Evolutionary conservation across 2,113 vertebrate species (phyloP), one percentile per base, ranked within the genome.

Genomic region (Etheostoma cragini): DNA sequence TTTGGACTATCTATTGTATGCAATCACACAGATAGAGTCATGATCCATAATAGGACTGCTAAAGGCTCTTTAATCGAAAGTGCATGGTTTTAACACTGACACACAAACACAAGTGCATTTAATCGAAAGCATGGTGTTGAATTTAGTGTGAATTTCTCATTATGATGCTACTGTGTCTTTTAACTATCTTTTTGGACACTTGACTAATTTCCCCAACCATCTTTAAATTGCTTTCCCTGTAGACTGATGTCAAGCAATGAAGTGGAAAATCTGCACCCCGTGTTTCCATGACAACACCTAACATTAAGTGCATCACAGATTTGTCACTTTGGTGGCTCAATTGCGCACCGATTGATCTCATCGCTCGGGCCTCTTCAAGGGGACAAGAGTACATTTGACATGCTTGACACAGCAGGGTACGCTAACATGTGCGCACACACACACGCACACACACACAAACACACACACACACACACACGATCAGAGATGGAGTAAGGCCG

Each of bases 211-310:
- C 8, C 17, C 66, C 53, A 24, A 46, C 57, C 65, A 69, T 64
- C 53, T 78, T 88, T 76, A 72, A 85, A 57, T 70, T 82, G 58
- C 72, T 50, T 84, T 16, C 64, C 76, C 87, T 74, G 64, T 21
- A 58, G 81, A 83, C 68, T 77, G 66, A 83, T 60, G 53, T 61
- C 50, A 75, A 13, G 53, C 81, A 83, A 84, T 76, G 84, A 87
- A 89, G 87, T 70, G 75, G 85, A 89, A 90, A 88, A 93, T 91
- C 86, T 88, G 81, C 72, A 78, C 65, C 69, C 65, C 0, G 33
- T 64, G 89, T 94, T 93, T 90, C 93, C 89, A 92, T 92, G 90
- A 80, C 90, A 87, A 93, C 92, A 46, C 65, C 84, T 87, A 89
- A 91, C 88, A 91, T 88, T 85, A 90, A 86, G 90, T 82, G 67